Base-by-base conservation (phyloP, 1,140 invertebrate genomes). In the Sycophila sp. region DNA sequence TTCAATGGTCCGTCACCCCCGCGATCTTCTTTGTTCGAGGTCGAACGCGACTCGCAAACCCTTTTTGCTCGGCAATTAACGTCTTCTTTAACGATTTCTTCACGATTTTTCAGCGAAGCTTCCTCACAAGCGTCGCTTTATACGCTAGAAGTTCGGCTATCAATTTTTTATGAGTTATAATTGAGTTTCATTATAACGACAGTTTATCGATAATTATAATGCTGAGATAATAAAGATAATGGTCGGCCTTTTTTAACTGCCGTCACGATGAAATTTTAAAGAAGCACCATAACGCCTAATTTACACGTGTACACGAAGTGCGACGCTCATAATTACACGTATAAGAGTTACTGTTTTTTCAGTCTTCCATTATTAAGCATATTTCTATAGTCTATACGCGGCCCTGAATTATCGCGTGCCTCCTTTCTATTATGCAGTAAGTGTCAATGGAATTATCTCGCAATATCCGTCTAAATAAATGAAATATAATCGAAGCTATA, bases 11-110 rank as follows among this genome's bases (percentile, higher is more conserved):
- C 40, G 67, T 42, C 59, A 51, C 22, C 76, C 80, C 79, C 70
- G 65, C 76, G 75, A 73, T 75, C 72, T 81, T 78, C 81, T 85
- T 86, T 86, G 81, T 86, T 84, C 84, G 81, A 84, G 78, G 78
- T 83, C 83, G 78, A 83, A 82, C 79, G 77, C 71, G 65, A 72
- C 40, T 19, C 4, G 73, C 79, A 78, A 77, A 78, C 81, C 81
- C 81, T 75, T 76, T 73, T 78, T 75, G 75, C 65, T 71, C 73
- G 71, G 76, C 77, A 80, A 80, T 80, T 80, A 80, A 80, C 42
- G 24, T 11, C 19, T 47, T 47, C 24, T 47, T 47, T 22, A 47
- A 11, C 24, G 24, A 17, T 47, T 22, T 47, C 17, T 24, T n/a
- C n/a, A 22, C 42, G 10, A 11, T 22, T 47, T 47, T 47, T 47